Evolutionary conservation across 2,888 invertebrate genomes (phyloP), one percentile per base, ranked within the genome.

Genomic region (Lobophora halterata): DNA sequence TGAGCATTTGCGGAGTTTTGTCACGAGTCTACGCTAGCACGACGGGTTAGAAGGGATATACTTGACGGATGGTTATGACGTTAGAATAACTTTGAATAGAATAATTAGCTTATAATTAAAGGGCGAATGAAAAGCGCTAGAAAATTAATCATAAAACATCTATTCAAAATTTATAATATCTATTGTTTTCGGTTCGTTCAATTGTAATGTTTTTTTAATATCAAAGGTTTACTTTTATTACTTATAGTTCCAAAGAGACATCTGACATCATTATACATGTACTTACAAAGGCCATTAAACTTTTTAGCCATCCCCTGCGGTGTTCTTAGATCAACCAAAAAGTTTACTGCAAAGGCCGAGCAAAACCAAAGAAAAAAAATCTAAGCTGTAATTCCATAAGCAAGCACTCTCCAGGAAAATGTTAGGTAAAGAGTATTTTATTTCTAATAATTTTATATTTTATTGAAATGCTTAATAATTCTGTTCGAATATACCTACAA

Each of bases 41-140:
- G 73, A 70, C 63, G 66, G 71, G 72, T 71, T 69, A 74, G 71
- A 72, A 68, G 75, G 74, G 64, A 74, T 79, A 79, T 82, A 75
- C 77, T 60, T 79, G 78, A 80, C 73, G 76, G 77, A 81, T 77
- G 73, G 70, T 79, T 83, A 81, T 86, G 85, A 80, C 74, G 73
- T 76, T 82, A 60, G 83, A 85, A 86, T 86, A 85, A 80, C 79
- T 85, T 78, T 83, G 81, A 85, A 85, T 85, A 71, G 69, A 61
- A 66, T 83, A 79, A 83, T 86, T 85, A 83, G 70, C 70, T 75
- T 61, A 75, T 75, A 77, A 83, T 77, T 79, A 76, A 65, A 71
- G 65, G 62, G 67, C 65, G 70, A 74, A 77, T 71, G 68, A 66
- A 52, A 58, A 48, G 58, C 54, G 45, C 53, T 56, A 56, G 60